phyloP scores from a whole-genome alignment of 2,113 vertebrate species.

The Xiphophorus couchianus region DNA sequence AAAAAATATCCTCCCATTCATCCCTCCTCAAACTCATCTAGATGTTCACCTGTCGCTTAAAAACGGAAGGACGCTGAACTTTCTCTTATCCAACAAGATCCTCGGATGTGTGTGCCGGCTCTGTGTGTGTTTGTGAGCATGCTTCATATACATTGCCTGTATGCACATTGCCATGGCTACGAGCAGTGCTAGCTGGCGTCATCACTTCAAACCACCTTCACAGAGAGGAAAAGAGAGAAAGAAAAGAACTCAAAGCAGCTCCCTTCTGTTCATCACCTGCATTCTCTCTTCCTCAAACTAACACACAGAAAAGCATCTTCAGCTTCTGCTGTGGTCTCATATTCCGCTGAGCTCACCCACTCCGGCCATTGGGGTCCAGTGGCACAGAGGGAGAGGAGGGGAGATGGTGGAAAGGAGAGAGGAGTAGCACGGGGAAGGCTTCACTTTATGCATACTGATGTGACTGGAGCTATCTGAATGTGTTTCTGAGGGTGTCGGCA shows the following conservation, averaged over 20 bases:
- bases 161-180: constrained; percentile 68
- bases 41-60: constrained; percentile 45
- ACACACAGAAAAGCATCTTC: constrained; percentile 21
- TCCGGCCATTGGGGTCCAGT: constrained; percentile 56
- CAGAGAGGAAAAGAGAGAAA: constrained; percentile 60
- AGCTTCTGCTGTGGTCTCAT: constrained; percentile 58
- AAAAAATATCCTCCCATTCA: constrained; percentile 51
- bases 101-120: not conserved
- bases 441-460: constrained; percentile 62
- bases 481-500: constrained; percentile 41
- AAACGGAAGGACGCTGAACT: constrained; percentile 35
- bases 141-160: constrained; percentile 51
- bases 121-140: constrained; percentile 18
- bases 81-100: constrained; percentile 37
- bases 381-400: constrained; percentile 37
- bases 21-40: constrained; percentile 42
- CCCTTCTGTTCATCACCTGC: constrained; percentile 52
- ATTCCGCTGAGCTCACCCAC: constrained; percentile 61
- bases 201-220: constrained; percentile 76
- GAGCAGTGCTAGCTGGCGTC: constrained; percentile 55
- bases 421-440: constrained; percentile 31
- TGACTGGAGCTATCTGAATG: constrained; percentile 40
- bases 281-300: constrained; percentile 5
- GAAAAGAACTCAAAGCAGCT: constrained; percentile 55
- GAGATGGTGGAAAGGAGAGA: constrained; percentile 16